Base-by-base conservation (phyloP, 2,888 invertebrate genomes). In the Acanthopleura granulata region DNA sequence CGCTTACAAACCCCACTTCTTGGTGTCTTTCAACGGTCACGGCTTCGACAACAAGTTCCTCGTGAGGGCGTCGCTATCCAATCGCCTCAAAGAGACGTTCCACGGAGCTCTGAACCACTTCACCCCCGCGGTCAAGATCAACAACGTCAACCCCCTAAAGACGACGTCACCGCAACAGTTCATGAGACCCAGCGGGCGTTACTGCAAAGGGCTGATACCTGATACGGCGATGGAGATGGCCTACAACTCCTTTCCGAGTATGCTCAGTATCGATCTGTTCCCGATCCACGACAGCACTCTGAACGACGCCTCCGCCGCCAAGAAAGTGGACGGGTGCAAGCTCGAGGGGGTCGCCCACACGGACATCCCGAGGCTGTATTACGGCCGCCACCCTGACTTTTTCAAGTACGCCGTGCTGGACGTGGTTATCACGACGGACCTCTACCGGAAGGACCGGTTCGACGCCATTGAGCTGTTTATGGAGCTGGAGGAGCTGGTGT, bases 341-440 rank as follows among this genome's bases (percentile, higher is more conserved):
- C 51, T 51, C 51, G 51, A 51, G 51, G 51, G 51, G 51, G 51
- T 51, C 14, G 18, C 51, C 51, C 51, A 51, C 51, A 18, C 51
- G 51, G 14, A 15, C 18, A 15, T 51, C 14, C 51, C 51, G 14
- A 51, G 18, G 51, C 51, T 51, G 18, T 51, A 51, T 18, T 51
- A 51, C 51, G 51, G 18, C 18, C 51, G 51, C 51, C 51, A 51
- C 51, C 14, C 51, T 15, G 51, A 51, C 51, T 51, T 51, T 51
- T 51, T 51, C 51, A 51, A 51, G 51, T 51, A 51, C 51, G 51
- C 51, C 51, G 51, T 51, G 51, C 18, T 51, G 51, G 51, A 51
- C 51, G 51, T 51, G 51, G 51, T 51, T 51, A 51, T 51, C 51
- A 51, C 51, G 14, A 51, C 51, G 14, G 51, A 51, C 18, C 51